Evolutionary conservation across 2,113 vertebrate species (phyloP).

Genomic region (Orcinus orca): DNA sequence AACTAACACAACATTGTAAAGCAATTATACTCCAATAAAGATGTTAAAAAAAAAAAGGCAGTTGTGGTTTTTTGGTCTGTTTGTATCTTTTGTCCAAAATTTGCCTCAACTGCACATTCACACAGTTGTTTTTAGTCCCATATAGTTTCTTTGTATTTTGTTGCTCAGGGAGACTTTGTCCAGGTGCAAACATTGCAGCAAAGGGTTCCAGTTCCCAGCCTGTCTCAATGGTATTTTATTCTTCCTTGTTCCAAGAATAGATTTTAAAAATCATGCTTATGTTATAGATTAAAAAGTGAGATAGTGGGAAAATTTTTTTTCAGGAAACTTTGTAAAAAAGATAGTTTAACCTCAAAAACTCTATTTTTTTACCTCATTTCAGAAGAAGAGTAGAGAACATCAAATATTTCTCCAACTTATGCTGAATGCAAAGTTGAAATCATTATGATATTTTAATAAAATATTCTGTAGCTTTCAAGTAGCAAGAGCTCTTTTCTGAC

Average conservation of each 20-base stretch:
- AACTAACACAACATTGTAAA: too few relatives aligned
- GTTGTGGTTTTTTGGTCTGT: too few relatives aligned
- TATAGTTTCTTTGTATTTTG: too few relatives aligned
- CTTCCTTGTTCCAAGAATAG: neutral
- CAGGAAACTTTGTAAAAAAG: neutral
- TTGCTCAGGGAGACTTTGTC: too few relatives aligned
- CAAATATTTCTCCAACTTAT: constrained; percentile 60
- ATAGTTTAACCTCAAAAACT: neutral
- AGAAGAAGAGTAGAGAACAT: neutral
- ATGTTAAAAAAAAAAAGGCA: too few relatives aligned
- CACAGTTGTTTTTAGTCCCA: too few relatives aligned
- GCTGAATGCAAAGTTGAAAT: neutral
- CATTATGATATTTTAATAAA: constrained; percentile 57
- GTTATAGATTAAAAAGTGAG: neutral
- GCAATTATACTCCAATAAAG: too few relatives aligned
- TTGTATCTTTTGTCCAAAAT: too few relatives aligned
- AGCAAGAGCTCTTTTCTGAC: constrained; percentile 66
- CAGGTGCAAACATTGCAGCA: too few relatives aligned
- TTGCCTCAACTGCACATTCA: too few relatives aligned
- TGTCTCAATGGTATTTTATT: neutral
- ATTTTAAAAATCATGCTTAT: neutral
- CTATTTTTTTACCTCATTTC: constrained; percentile 50
- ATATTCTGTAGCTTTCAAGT: constrained; percentile 65
- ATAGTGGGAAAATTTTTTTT: neutral
- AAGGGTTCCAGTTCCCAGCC: too few relatives aligned